Conservation (phyloP, 2,888 invertebrate species). For the Scotopteryx bipunctaria region DNA sequence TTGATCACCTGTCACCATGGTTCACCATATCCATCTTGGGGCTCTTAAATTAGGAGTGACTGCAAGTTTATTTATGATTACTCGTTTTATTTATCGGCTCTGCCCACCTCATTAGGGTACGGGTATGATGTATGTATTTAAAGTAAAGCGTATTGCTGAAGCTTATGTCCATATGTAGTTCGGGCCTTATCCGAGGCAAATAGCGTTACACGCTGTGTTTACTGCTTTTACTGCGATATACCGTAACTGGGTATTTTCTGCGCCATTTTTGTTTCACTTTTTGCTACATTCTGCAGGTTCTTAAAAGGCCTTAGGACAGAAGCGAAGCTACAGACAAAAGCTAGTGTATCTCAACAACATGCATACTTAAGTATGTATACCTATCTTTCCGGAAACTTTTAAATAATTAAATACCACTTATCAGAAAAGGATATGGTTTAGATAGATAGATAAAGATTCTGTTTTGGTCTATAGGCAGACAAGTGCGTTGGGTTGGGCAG, state of each 20-base stretch:
- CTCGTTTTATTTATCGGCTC: no score
- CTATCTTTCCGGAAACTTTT: slow-evolving; percentile 28
- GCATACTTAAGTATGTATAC: no score
- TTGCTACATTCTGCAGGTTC: slow-evolving; percentile 2
- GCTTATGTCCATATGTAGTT: not conserved
- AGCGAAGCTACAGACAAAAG: no score
- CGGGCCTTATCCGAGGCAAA: slow-evolving; percentile 31
- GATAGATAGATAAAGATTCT: slow-evolving; percentile 25
- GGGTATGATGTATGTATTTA: not conserved
- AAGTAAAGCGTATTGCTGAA: not conserved
- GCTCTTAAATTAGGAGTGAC: no score
- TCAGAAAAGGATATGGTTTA: slow-evolving; percentile 35
- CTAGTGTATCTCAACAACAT: no score
- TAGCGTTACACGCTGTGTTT: slow-evolving; percentile 30
- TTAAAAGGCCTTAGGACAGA: no score
- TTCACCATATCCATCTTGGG: no score
- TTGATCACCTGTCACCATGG: no score
- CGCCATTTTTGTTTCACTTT: slow-evolving; percentile 4
- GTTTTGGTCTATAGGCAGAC: slow-evolving; percentile 46
- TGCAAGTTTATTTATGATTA: no score
- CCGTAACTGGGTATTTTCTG: slow-evolving; percentile 14
- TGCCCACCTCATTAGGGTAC: no score
- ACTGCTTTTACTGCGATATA: slow-evolving; percentile 21
- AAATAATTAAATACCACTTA: slow-evolving; percentile 19
- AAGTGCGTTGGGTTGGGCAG: slow-evolving; percentile 70